Conservation (phyloP, 2,797 vertebrate genomes). For the Zenarchopterus dispar region DNA sequence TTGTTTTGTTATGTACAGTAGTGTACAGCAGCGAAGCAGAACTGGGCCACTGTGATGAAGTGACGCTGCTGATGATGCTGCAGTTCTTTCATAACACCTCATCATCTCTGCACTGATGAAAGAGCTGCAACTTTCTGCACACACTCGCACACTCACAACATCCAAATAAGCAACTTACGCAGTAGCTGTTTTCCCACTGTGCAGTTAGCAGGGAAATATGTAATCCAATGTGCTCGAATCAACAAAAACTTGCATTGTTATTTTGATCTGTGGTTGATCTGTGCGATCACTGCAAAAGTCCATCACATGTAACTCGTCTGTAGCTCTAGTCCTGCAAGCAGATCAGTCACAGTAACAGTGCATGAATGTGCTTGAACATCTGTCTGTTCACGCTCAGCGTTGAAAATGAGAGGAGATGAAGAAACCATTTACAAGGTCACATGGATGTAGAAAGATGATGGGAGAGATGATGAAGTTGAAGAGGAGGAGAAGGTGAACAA, state of each 20-base stretch:
- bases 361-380: slow-evolving; percentile 12
- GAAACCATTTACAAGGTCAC: slow-evolving; percentile 19
- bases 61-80: slow-evolving; percentile 46
- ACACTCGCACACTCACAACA: background rate
- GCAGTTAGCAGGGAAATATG: background rate
- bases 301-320: no score
- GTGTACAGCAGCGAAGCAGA: slow-evolving; percentile 20
- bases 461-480: slow-evolving; percentile 16
- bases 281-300: no score
- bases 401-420: slow-evolving; percentile 15
- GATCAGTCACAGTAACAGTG: background rate
- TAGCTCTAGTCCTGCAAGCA: no score
- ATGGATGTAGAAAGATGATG: slow-evolving; percentile 8
- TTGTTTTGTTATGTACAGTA: slow-evolving; percentile 11
- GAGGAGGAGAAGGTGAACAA: slow-evolving; percentile 8
- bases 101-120: slow-evolving; percentile 50
- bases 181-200: background rate
- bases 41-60: slow-evolving; percentile 39
- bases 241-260: no score
- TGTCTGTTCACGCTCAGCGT: slow-evolving; percentile 13
- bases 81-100: slow-evolving; percentile 47
- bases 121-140: background rate
- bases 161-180: background rate
- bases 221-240: no score
- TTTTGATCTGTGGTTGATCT: no score